These are phyloP conservation scores for Megalonaias nervosa DNA, from an alignment of 1,140 invertebrate genomes.

Conservation along the genomic window DNA sequence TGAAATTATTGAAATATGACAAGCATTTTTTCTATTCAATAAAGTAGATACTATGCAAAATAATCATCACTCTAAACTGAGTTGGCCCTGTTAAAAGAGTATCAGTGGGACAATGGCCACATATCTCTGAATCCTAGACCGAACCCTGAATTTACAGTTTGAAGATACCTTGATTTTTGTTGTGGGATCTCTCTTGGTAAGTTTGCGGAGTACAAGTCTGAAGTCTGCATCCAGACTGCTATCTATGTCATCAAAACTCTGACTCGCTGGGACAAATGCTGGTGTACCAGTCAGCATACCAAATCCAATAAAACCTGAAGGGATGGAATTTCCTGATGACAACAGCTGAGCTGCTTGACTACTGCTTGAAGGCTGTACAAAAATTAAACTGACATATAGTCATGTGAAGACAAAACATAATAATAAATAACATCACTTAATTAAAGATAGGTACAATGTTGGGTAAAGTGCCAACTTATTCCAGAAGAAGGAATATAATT, in stretches of 20 bases:
- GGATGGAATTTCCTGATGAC: constrained; percentile 65
- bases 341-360: constrained; percentile 84
- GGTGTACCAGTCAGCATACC: constrained; percentile 72
- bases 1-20: no score
- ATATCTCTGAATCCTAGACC: no score
- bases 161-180: constrained; percentile 85
- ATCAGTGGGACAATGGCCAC: no score
- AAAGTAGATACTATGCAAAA: no score
- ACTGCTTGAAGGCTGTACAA: constrained; percentile 84
- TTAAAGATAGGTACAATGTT: background rate
- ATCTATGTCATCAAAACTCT: constrained; percentile 60
- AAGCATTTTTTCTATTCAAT: no score
- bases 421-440: background rate
- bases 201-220: constrained; percentile 71
- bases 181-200: constrained; percentile 88
- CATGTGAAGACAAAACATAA: background rate
- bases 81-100: no score
- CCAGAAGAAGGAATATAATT: background rate
- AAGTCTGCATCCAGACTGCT: constrained; percentile 71
- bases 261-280: constrained; percentile 76
- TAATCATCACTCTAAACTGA: no score
- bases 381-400: constrained; percentile 3
- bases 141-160: no score
- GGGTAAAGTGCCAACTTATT: background rate
- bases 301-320: constrained; percentile 80